Evolutionary conservation across 2,888 invertebrate species (phyloP).

Genomic region (Tipula helvola): DNA sequence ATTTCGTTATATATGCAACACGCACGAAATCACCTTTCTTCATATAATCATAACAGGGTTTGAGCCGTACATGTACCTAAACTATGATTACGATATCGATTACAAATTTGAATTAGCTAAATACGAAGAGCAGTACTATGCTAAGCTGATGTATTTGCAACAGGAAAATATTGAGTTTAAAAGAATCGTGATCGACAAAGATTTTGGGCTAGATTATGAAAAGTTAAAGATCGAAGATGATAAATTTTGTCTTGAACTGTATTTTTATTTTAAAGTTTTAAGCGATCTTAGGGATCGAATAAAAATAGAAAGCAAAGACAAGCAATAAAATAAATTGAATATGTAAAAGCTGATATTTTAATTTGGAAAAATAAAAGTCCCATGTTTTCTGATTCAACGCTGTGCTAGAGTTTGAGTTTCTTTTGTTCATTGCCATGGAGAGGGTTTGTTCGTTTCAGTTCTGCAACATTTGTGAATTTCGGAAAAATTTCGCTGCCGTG

Average conservation of each 20-base stretch:
- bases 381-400: no score
- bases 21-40: neutral
- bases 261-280: neutral
- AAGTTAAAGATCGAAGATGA: neutral
- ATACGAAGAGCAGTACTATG: neutral
- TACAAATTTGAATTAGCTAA: neutral
- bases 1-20: neutral
- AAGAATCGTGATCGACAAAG: neutral
- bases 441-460: no score
- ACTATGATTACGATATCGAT: neutral
- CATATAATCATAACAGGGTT: neutral
- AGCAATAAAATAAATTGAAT: neutral
- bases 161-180: neutral
- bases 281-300: neutral
- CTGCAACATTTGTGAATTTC: no score
- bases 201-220: neutral
- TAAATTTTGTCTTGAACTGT: neutral
- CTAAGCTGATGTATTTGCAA: neutral
- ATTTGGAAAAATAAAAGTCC: neutral
- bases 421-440: no score
- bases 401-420: no score
- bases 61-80: neutral
- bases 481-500: no score
- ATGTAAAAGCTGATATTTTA: neutral
- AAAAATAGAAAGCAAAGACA: neutral